Evolutionary conservation across 2,888 invertebrate species (phyloP).

Genomic region (Seladonia tumulorum): DNA sequence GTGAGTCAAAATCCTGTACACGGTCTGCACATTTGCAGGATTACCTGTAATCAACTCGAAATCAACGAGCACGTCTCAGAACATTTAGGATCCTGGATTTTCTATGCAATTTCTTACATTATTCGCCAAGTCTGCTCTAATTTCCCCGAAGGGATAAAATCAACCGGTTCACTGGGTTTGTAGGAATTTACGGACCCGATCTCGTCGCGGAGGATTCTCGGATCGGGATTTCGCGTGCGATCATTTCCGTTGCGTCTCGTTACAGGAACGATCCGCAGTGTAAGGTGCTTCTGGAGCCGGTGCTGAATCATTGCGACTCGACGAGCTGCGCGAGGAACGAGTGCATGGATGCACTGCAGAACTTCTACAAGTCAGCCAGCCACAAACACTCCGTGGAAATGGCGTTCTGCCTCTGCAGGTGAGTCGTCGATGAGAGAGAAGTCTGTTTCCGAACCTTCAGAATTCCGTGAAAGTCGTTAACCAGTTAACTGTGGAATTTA

Average conservation of each 20-base stretch:
- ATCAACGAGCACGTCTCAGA: not conserved
- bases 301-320: slow-evolving; percentile 92
- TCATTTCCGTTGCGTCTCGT: slow-evolving; percentile 27
- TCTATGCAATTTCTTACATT: not conserved
- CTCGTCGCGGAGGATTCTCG: not conserved
- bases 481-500: too few species aligned
- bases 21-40: not conserved
- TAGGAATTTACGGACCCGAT: not conserved
- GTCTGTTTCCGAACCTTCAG: not conserved
- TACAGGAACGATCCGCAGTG: slow-evolving; percentile 93
- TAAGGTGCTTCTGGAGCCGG: slow-evolving; percentile 91
- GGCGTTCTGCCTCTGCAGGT: slow-evolving; percentile 97
- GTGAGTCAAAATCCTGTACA: slow-evolving; percentile 71
- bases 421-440: slow-evolving; percentile 74
- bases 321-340: slow-evolving; percentile 92
- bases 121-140: not conserved
- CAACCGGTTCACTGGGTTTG: not conserved
- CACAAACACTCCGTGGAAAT: slow-evolving; percentile 94
- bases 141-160: not conserved
- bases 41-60: not conserved
- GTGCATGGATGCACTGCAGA: slow-evolving; percentile 94
- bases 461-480: not conserved
- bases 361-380: slow-evolving; percentile 92
- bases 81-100: not conserved
- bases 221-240: not conserved